Conservation (phyloP, 2,888 invertebrate genomes). For the Lycia hirtaria region DNA sequence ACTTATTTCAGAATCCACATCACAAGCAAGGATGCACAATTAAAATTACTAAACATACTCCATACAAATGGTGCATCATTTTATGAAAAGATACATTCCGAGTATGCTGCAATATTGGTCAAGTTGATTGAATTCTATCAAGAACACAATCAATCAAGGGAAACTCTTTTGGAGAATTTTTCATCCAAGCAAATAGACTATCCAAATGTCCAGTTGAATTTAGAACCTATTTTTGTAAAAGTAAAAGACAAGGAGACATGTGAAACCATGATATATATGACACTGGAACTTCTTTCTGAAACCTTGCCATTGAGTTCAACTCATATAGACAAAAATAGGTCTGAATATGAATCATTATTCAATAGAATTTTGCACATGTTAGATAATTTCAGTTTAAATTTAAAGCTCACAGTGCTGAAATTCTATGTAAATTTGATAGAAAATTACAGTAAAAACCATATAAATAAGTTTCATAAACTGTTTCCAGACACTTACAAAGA, state of each 20-base stretch:
- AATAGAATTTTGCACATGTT: conserved; percentile 59
- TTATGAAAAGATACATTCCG: conserved; percentile 74
- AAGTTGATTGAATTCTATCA: conserved; percentile 75
- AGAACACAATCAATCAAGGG: conserved; percentile 45
- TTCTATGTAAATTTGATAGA: conserved; percentile 67
- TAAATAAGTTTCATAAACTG: conserved; percentile 53
- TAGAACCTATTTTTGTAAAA: conserved; percentile 71
- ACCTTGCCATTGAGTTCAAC: conserved; percentile 66
- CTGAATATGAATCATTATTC: conserved; percentile 54
- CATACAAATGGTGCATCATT: conserved; percentile 80
- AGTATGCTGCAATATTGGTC: conserved; percentile 76
- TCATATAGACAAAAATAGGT: conserved; percentile 52
- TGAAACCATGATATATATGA: conserved; percentile 64
- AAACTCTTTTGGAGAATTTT: conserved; percentile 73
- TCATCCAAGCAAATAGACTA: conserved; percentile 67
- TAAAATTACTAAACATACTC: conserved; percentile 82
- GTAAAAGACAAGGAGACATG: conserved; percentile 66
- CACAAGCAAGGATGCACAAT: conserved; percentile 82
- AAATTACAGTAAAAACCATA: conserved; percentile 60
- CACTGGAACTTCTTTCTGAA: conserved; percentile 68
- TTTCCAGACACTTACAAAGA: conserved; percentile 59
- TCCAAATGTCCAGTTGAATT: conserved; percentile 68
- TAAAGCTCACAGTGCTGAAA: conserved; percentile 64
- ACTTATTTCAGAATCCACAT: conserved; percentile 76
- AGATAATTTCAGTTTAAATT: conserved; percentile 66